Conservation (phyloP, 2,113 vertebrate genomes). For the Lethenteron camtschaticum region DNA sequence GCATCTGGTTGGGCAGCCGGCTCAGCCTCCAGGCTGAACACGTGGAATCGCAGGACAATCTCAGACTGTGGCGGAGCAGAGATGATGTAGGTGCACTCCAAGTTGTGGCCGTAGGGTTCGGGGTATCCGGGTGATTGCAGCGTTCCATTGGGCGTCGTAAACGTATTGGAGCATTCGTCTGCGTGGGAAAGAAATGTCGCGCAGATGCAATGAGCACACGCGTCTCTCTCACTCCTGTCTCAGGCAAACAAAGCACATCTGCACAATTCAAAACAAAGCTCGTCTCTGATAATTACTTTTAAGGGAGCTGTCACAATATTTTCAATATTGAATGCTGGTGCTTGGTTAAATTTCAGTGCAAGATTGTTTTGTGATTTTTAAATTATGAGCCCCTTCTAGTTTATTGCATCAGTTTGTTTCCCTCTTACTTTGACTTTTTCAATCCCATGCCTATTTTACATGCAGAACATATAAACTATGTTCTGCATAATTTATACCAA, state of each 20-base stretch:
- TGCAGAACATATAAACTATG: no score
- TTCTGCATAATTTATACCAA: no score
- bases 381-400: no score
- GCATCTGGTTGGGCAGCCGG: constrained; percentile 36
- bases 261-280: background rate
- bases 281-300: background rate
- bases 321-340: background rate
- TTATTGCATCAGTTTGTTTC: no score
- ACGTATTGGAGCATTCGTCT: constrained; percentile 85
- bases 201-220: background rate
- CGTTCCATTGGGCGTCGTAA: constrained; percentile 51
- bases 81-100: constrained; percentile 96
- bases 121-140: constrained; percentile 90
- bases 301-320: background rate
- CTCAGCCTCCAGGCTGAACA: constrained; percentile 80
- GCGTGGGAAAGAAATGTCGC: constrained; percentile 26
- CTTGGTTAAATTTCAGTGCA: background rate
- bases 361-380: background rate
- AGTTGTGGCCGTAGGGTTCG: constrained; percentile 85
- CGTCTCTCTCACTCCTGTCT: background rate
- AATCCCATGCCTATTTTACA: no score
- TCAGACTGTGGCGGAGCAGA: constrained; percentile 90
- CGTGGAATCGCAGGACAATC: constrained; percentile 88
- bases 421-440: no score
- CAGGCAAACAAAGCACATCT: background rate